phyloP scores from a whole-genome alignment of 2,113 vertebrate genomes.

The Phalacrocorax carbo region DNA sequence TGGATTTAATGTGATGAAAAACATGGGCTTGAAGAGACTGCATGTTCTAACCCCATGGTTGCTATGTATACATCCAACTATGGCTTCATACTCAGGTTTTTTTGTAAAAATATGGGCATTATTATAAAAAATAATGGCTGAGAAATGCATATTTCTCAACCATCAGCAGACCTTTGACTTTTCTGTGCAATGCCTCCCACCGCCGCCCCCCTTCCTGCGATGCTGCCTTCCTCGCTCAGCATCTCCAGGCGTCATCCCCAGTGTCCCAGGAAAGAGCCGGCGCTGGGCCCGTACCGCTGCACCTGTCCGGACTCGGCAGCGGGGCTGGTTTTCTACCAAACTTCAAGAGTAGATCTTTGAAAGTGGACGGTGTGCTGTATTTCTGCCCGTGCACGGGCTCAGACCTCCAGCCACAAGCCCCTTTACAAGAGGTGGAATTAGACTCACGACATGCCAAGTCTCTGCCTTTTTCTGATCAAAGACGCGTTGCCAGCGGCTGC shows the following conservation, averaged over 20 bases:
- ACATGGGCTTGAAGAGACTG: not conserved
- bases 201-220: accelerated
- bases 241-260: no score
- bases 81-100: not conserved
- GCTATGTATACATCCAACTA: not conserved
- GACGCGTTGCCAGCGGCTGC: accelerated
- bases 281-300: accelerated
- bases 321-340: not conserved
- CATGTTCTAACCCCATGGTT: not conserved
- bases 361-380: accelerated
- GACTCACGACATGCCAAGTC: not conserved
- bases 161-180: not conserved
- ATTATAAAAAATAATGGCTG: not conserved
- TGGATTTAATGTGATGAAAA: not conserved
- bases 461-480: not conserved
- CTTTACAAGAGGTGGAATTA: not conserved
- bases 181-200: not conserved
- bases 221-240: not conserved
- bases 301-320: not conserved
- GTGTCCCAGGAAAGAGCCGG: not conserved
- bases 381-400: not conserved
- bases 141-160: not conserved
- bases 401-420: not conserved
- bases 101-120: not conserved
- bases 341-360: not conserved